These are phyloP conservation scores for Geotrupes spiniger DNA, from an alignment of 2,888 invertebrate species.

Conservation along the genomic window DNA sequence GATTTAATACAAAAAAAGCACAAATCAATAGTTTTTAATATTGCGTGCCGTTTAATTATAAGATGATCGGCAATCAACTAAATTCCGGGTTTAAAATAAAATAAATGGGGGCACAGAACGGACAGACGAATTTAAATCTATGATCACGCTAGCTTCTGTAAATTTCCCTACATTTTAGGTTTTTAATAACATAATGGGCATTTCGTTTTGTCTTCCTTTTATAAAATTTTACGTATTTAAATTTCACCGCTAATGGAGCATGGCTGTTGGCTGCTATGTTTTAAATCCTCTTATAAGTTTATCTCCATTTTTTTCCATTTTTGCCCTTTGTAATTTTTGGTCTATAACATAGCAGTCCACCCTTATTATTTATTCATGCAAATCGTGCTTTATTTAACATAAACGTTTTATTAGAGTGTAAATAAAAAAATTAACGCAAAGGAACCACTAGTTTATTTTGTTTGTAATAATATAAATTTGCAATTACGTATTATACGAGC, in stretches of 20 bases:
- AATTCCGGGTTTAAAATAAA: slow-evolving; percentile 10
- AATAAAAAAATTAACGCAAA: too few relatives aligned
- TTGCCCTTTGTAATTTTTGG: not conserved
- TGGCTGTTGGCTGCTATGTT: slow-evolving; percentile 6
- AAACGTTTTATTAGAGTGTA: too few relatives aligned
- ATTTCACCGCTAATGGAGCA: slow-evolving; percentile 17
- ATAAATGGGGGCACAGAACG: slow-evolving; percentile 4
- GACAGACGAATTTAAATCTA: slow-evolving; percentile 17
- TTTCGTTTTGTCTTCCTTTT: slow-evolving; percentile 22
- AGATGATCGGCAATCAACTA: not conserved
- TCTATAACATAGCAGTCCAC: not conserved
- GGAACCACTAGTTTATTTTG: too few relatives aligned
- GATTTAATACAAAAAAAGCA: too few relatives aligned
- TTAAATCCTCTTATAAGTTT: slow-evolving; percentile 20
- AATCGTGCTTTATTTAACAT: too few relatives aligned
- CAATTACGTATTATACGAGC: too few relatives aligned
- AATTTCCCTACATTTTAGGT: slow-evolving; percentile 24
- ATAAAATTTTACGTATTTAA: slow-evolving; percentile 16
- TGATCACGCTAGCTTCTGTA: slow-evolving; percentile 15
- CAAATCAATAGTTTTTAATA: too few relatives aligned
- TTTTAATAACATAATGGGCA: slow-evolving; percentile 28
- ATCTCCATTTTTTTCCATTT: too few relatives aligned
- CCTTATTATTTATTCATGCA: too few relatives aligned
- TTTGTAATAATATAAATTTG: too few relatives aligned
- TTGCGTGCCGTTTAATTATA: not conserved